These are phyloP conservation scores for Drosophila nigromelanica DNA, from an alignment of 1,140 invertebrate species.

Conservation along the genomic window DNA sequence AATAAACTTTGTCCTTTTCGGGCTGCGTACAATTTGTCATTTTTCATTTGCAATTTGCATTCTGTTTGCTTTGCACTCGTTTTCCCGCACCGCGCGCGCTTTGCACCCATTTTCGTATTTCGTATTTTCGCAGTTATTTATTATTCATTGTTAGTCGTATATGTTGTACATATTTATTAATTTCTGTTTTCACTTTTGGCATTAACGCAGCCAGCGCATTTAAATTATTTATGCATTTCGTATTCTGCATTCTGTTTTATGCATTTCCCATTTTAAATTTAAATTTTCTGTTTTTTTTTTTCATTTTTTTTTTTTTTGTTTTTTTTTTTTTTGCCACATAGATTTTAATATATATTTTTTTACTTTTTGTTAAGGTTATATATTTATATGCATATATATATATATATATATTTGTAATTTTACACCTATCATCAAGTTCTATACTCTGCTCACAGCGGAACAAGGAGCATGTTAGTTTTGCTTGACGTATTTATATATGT, in stretches of 20 bases:
- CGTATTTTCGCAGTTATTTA: conserved; percentile 44
- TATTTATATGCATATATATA: conserved; percentile 7
- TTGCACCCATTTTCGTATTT: background rate
- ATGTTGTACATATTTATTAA: conserved; percentile 64
- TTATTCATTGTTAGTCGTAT: conserved; percentile 65
- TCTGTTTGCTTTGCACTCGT: conserved; percentile 53
- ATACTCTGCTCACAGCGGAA: background rate
- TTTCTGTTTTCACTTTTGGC: conserved; percentile 55
- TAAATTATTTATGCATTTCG: conserved; percentile 45
- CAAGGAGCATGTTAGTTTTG: too few species aligned
- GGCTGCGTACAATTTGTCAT: conserved; percentile 70
- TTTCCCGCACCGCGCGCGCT: background rate
- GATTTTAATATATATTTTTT: conserved; percentile 17
- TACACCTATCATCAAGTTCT: conserved; percentile 9
- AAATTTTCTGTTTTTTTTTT: conserved; percentile 28
- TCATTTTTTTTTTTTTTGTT: conserved; percentile 6
- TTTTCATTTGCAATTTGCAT: conserved; percentile 60
- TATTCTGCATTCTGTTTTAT: conserved; percentile 10
- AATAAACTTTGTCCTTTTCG: conserved; percentile 73
- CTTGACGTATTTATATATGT: too few species aligned
- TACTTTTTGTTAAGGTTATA: conserved; percentile 8
- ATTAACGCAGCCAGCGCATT: conserved; percentile 49
- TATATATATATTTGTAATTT: conserved; percentile 13
- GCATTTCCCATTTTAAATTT: conserved; percentile 46
- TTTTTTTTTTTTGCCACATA: conserved; percentile 9